Conservation (phyloP, 2,797 vertebrate genomes). For the Bothrops alternatus region DNA sequence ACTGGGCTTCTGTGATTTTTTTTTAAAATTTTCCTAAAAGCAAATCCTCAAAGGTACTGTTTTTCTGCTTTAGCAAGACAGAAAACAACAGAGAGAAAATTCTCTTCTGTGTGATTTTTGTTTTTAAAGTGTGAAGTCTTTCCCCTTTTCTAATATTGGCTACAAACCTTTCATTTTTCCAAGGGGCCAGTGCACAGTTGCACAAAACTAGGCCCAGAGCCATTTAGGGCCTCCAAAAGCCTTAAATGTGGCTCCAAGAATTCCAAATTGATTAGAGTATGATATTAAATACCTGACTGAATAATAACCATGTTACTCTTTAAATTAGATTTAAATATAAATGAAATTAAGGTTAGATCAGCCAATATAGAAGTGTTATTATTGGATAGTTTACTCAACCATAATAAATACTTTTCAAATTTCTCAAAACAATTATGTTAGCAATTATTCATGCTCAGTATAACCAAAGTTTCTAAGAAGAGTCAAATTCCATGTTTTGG, state of each 20-base stretch:
- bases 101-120: neutral
- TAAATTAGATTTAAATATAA: neutral
- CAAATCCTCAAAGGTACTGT: constrained; percentile 6
- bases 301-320: neutral
- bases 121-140: neutral
- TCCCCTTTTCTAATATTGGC: neutral
- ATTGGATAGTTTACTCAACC: neutral
- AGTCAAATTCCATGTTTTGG: neutral
- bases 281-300: neutral
- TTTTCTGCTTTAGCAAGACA: neutral
- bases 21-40: neutral
- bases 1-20: constrained; percentile 8
- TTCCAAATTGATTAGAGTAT: neutral
- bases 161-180: neutral
- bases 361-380: neutral
- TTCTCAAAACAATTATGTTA: neutral
- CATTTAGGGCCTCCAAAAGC: neutral
- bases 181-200: neutral
- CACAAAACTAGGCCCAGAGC: neutral
- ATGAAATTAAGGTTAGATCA: neutral
- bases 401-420: neutral
- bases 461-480: neutral
- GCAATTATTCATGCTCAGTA: neutral
- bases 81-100: neutral
- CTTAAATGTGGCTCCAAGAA: neutral